Conservation (phyloP, 2,113 vertebrate species). For the Craseonycteris thonglongyai region DNA sequence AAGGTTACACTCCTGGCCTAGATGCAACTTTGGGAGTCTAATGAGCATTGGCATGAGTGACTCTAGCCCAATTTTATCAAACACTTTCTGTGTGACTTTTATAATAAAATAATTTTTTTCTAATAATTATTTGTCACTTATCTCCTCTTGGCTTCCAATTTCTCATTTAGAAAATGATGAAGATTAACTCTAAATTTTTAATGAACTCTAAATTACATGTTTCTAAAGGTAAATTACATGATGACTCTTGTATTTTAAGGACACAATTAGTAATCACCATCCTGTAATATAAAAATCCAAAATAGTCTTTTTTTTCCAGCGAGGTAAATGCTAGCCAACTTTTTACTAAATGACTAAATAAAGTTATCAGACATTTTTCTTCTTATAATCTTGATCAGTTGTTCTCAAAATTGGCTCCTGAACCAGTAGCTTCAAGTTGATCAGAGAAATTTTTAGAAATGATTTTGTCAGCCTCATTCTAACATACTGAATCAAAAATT, state of each 20-base stretch:
- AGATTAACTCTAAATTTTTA: slow-evolving; percentile 48
- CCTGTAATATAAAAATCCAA: slow-evolving; percentile 16
- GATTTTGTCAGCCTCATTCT: background rate
- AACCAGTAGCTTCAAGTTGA: background rate
- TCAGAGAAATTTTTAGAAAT: background rate
- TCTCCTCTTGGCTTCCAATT: slow-evolving; percentile 31
- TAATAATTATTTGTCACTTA: slow-evolving; percentile 45
- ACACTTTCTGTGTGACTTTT: slow-evolving; percentile 10
- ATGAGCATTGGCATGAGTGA: background rate
- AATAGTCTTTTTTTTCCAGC: slow-evolving; percentile 34
- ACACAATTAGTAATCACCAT: slow-evolving; percentile 3
- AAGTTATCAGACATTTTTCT: background rate
- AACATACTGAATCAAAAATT: slow-evolving; percentile 3
- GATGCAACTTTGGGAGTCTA: background rate
- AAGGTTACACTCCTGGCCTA: no score
- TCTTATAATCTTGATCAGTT: background rate
- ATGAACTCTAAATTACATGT: slow-evolving; percentile 35
- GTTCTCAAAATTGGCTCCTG: background rate
- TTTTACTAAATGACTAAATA: background rate
- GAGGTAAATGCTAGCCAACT: background rate
- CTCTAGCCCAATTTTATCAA: background rate
- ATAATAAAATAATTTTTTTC: background rate
- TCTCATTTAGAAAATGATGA: slow-evolving; percentile 59
- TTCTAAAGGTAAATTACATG: slow-evolving; percentile 58
- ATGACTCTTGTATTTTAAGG: slow-evolving; percentile 35